Conservation (phyloP, 2,113 vertebrate genomes). For the Tenrec ecaudatus region DNA sequence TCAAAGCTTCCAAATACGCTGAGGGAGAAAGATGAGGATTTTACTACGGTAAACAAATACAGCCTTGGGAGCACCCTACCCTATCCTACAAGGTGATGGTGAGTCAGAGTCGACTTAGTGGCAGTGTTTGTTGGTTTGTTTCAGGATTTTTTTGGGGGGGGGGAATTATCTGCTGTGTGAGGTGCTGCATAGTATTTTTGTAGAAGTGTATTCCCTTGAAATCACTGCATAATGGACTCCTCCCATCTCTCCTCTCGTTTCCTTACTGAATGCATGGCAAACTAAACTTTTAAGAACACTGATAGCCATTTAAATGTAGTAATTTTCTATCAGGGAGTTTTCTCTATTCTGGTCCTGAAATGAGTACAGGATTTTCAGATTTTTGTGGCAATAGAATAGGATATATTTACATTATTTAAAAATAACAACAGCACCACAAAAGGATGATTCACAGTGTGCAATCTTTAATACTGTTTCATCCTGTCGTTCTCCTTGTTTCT, state of each 20-base stretch:
- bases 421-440: slow-evolving; percentile 37
- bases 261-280: background rate
- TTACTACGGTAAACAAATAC: no score
- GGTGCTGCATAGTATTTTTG: slow-evolving; percentile 46
- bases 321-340: slow-evolving; percentile 42
- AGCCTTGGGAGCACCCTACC: no score
- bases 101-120: no score
- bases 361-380: slow-evolving; percentile 8
- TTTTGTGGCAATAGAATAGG: background rate
- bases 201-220: background rate
- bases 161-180: background rate
- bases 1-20: no score
- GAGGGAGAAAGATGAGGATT: no score
- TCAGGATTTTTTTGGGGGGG: no score
- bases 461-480: background rate
- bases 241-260: background rate
- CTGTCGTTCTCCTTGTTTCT: background rate
- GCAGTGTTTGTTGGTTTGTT: no score
- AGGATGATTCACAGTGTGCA: background rate
- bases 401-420: background rate
- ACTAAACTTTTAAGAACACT: slow-evolving; percentile 59
- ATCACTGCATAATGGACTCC: background rate
- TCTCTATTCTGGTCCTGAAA: slow-evolving; percentile 26
- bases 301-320: slow-evolving; percentile 60
- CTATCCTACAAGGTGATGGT: no score